Evolutionary conservation across 2,113 vertebrate genomes (phyloP), one percentile per base, ranked within the genome.

Genomic region (Aldabrachelys gigantea): DNA sequence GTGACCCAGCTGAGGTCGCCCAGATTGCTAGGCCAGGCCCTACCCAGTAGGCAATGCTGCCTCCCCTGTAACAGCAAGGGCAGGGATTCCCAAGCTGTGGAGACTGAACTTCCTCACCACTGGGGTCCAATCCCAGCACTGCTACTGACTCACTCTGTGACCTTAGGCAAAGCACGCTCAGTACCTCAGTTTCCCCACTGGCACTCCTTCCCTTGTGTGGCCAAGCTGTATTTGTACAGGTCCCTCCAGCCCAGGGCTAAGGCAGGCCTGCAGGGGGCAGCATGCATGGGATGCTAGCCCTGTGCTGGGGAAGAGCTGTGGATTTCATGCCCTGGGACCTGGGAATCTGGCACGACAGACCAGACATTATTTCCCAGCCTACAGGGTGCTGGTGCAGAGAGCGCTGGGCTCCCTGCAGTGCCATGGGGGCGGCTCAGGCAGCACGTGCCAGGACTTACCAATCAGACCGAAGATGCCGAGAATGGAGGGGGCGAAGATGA

Each of bases 401-500:
- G 19, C 21, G 21, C 53, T 54, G 4, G 8, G 12, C 14, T 31
- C 8, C 27, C 89, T 11, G 1, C 1, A 1, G 29, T 35, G 1
- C 5, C 8, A 2, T 50, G 44, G 31, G 85, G 19, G 72, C 41
- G 49, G 91, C 59, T 49, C 11, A 3, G 49, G 72, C 75, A 38
- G 41, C 1, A 50, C 0, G 0, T 47, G 65, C 62, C 24, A 62
- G 47, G 53, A 98, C 99, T 97, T 87, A 99, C 99, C 99, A 0
- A 99, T 99, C 95, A 99, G 79, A 93, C 99, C 99, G 0, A 99
- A 99, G 98, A 99, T 99, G 94, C 99, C 99, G 1, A 99, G 98
- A 96, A 99, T 99, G 95, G 99, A 99, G 10, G 99, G 99, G 53
- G 99, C 99, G 2, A 99, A 99, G 97, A 99, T 99, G 96, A 99